phyloP scores from a whole-genome alignment of 2,113 vertebrate genomes.

The Channa maculata region DNA sequence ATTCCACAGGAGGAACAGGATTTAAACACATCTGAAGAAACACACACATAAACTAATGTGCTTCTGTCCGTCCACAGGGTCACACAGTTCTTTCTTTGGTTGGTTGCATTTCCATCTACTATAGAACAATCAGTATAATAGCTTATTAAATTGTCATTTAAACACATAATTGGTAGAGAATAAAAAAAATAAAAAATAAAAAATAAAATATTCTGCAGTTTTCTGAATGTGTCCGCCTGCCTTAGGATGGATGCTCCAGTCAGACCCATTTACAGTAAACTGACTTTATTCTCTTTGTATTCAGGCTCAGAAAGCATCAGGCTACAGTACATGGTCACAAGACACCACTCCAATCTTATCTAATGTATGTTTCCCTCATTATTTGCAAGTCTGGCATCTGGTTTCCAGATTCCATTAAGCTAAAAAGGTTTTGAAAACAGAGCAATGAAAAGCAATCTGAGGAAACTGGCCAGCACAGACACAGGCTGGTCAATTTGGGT shows the following conservation, averaged over 20 bases:
- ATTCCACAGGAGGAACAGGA: slow-evolving; percentile 3
- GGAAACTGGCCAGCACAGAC: not conserved
- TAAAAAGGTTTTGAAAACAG: slow-evolving; percentile 2
- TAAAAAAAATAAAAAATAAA: too few relatives aligned
- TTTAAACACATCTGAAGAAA: not conserved
- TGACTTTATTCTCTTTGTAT: slow-evolving; percentile 31
- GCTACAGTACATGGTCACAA: not conserved
- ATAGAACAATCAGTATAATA: slow-evolving; percentile 6
- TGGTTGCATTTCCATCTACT: not conserved
- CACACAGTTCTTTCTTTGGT: not conserved
- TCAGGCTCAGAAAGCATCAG: slow-evolving; percentile 5
- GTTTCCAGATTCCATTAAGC: slow-evolving; percentile 18
- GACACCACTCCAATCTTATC: slow-evolving; percentile 15
- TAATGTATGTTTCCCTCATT: slow-evolving; percentile 7
- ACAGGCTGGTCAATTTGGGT: not conserved
- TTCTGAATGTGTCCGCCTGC: not conserved
- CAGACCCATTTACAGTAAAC: slow-evolving; percentile 8
- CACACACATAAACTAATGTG: slow-evolving; percentile 4
- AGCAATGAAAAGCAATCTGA: slow-evolving; percentile 19
- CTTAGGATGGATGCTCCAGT: not conserved
- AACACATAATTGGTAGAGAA: slow-evolving; percentile 9
- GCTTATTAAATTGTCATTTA: slow-evolving; percentile 5
- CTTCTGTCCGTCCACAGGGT: not conserved
- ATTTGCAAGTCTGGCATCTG: slow-evolving; percentile 12
- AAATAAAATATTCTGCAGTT: too few relatives aligned